Conservation (phyloP, 2,113 vertebrate species). For the Podarcis cretensis region DNA sequence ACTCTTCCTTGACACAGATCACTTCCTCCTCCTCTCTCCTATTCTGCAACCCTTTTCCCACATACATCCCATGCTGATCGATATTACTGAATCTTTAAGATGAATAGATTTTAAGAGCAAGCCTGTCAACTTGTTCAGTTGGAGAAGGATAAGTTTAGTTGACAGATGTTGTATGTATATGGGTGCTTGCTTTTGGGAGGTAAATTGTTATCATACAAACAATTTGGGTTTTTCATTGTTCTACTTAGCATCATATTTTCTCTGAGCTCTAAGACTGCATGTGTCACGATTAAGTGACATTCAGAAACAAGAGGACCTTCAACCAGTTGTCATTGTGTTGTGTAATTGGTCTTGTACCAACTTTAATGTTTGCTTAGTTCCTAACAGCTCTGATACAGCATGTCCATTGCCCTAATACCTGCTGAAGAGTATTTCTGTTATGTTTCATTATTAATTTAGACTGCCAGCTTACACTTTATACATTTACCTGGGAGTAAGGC, state of each 20-base stretch:
- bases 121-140: too few species aligned
- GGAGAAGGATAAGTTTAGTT: too few species aligned
- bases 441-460: not conserved
- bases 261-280: not conserved
- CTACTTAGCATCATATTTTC: not conserved
- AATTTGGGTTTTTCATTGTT: not conserved
- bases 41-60: too few species aligned
- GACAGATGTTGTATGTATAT: too few species aligned
- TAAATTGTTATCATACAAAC: not conserved
- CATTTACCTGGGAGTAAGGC: not conserved
- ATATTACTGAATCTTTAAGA: too few species aligned
- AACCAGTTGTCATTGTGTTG: constrained; percentile 8
- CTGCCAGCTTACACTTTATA: not conserved
- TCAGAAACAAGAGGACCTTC: not conserved
- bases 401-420: not conserved
- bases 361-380: not conserved
- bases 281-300: not conserved
- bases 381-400: not conserved
- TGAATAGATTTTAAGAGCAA: too few species aligned
- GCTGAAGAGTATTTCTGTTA: not conserved
- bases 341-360: not conserved
- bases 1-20: too few species aligned
- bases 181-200: too few species aligned
- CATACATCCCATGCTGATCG: too few species aligned
- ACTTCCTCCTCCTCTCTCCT: too few species aligned